Evolutionary conservation across 2,888 invertebrate genomes (phyloP).

Genomic region (Agriopis leucophaearia): DNA sequence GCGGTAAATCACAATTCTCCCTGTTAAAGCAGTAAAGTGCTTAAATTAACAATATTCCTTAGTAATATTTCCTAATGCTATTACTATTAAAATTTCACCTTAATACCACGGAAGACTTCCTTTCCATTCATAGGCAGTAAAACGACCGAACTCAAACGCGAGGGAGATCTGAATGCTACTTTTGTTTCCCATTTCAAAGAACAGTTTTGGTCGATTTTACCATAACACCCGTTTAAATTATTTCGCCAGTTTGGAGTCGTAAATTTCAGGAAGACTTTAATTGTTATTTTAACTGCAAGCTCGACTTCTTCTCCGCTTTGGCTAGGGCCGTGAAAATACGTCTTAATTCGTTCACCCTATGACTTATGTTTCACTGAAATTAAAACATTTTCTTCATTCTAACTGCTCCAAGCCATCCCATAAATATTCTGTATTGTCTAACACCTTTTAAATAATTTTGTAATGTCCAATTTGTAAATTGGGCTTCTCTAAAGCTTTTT

Average conservation of each 20-base stretch:
- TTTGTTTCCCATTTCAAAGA: slow-evolving; percentile 80
- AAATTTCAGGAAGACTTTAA: slow-evolving; percentile 85
- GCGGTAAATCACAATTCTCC: slow-evolving; percentile 53
- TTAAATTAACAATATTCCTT: slow-evolving; percentile 79
- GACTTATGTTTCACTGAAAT: slow-evolving; percentile 81
- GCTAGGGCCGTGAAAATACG: slow-evolving; percentile 79
- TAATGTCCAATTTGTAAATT: slow-evolving; percentile 39
- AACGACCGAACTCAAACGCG: slow-evolving; percentile 69
- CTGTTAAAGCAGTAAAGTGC: slow-evolving; percentile 60
- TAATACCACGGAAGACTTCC: slow-evolving; percentile 67
- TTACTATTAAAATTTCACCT: slow-evolving; percentile 84
- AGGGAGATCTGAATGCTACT: slow-evolving; percentile 74
- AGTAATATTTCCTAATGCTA: slow-evolving; percentile 79
- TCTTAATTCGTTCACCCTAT: slow-evolving; percentile 83
- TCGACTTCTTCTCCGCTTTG: slow-evolving; percentile 75
- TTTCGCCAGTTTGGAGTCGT: slow-evolving; percentile 84
- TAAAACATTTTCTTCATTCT: slow-evolving; percentile 61
- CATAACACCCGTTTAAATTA: slow-evolving; percentile 79
- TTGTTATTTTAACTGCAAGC: slow-evolving; percentile 86
- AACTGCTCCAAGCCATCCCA: slow-evolving; percentile 53
- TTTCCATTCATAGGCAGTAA: slow-evolving; percentile 62
- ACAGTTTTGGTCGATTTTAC: slow-evolving; percentile 75
- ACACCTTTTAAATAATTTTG: slow-evolving; percentile 54
- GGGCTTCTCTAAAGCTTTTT: slow-evolving; percentile 20
- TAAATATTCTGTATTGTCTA: slow-evolving; percentile 61